phyloP scores from a whole-genome alignment of 2,888 invertebrate species.

The Scaptomyza flava region DNA sequence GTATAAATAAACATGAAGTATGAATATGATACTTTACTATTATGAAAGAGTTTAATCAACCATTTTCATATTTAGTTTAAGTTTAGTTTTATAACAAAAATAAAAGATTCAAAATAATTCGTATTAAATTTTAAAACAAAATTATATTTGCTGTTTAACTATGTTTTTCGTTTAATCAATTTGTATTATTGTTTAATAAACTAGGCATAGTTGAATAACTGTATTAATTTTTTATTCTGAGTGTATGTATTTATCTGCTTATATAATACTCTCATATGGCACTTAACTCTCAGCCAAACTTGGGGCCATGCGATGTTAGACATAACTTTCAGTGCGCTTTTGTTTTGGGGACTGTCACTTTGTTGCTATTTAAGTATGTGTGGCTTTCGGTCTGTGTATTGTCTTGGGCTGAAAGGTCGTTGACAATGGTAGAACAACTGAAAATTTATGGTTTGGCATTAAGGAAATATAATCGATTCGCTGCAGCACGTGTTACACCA shows the following conservation, averaged over 20 bases:
- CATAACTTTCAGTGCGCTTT: conserved; percentile 53
- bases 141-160: no score
- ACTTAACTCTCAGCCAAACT: conserved; percentile 65
- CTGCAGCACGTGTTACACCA: conserved; percentile 51
- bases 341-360: conserved; percentile 11
- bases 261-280: conserved; percentile 55
- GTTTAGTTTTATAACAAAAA: no score
- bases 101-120: no score
- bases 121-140: no score
- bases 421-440: conserved; percentile 61
- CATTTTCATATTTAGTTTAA: no score
- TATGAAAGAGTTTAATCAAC: no score
- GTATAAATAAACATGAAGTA: no score
- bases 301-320: conserved; percentile 59
- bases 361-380: conserved; percentile 8
- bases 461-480: conserved; percentile 76
- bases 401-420: conserved; percentile 57
- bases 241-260: conserved; percentile 27
- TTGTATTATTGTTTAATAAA: no score
- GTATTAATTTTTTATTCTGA: no score
- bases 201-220: no score
- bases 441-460: conserved; percentile 73
- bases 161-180: no score
- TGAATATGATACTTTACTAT: no score
- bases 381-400: conserved; percentile 14